phyloP scores from a whole-genome alignment of 2,797 vertebrate species.

The Squalus acanthias region DNA sequence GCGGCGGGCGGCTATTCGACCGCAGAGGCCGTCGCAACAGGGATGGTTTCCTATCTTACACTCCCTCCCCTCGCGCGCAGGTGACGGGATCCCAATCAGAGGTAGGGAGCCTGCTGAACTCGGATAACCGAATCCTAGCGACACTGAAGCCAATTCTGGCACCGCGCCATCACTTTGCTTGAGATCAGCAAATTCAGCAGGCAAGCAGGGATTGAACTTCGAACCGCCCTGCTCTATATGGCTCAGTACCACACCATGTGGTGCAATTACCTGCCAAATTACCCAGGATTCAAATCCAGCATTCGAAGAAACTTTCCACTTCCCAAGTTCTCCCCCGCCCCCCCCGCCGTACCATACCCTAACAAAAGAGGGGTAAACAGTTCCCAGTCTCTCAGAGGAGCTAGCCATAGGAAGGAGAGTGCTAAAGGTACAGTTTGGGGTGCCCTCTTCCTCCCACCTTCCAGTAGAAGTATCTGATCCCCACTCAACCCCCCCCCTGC shows the following conservation, averaged over 20 bases:
- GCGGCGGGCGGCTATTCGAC: not conserved
- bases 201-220: not conserved
- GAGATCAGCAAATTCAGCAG: not conserved
- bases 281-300: not conserved
- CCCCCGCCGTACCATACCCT: not conserved
- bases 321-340: no score
- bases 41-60: not conserved
- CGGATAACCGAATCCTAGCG: not conserved
- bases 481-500: not conserved
- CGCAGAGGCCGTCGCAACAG: not conserved
- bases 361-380: not conserved
- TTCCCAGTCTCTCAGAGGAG: not conserved
- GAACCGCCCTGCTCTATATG: not conserved
- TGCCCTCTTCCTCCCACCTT: no score
- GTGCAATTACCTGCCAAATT: not conserved
- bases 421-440: not conserved
- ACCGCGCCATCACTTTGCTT: not conserved
- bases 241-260: not conserved
- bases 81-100: not conserved
- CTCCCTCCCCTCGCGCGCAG: not conserved
- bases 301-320: not conserved
- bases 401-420: not conserved
- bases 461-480: not conserved
- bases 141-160: not conserved
- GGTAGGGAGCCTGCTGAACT: not conserved